A percentile compares a stretch with the other conserved stretches of the same genome.
phyloP scores from a whole-genome alignment of 2,797 vertebrate species.

The Sebastiscus tertius region DNA sequence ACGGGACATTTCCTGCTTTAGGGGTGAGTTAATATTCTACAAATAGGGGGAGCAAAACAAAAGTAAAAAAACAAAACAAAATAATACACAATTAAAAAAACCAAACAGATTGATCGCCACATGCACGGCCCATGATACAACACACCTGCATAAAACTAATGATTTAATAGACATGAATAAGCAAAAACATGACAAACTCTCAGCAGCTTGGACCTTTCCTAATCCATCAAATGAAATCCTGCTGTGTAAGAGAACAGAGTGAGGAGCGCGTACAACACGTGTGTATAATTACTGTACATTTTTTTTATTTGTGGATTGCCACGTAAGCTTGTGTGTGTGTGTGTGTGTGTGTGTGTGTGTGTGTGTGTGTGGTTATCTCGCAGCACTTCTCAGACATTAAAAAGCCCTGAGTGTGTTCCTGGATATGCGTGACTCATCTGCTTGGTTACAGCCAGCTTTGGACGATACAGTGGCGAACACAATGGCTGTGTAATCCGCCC shows the following conservation, averaged over 20 bases:
- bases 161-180: slow-evolving; percentile 48
- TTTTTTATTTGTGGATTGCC: slow-evolving; percentile 17
- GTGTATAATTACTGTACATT: slow-evolving; percentile 1
- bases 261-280: not conserved
- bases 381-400: slow-evolving; percentile 45
- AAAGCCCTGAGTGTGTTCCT: slow-evolving; percentile 72
- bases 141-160: slow-evolving; percentile 21
- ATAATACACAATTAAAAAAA: not conserved
- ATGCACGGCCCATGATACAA: slow-evolving; percentile 8
- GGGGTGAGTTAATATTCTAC: slow-evolving; percentile 36
- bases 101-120: slow-evolving; percentile 32
- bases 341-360: slow-evolving; percentile 16
- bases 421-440: slow-evolving; percentile 84
- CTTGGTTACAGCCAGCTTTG: slow-evolving; percentile 80
- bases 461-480: slow-evolving; percentile 79
- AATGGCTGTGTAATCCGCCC: slow-evolving; percentile 84
- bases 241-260: slow-evolving; percentile 34
- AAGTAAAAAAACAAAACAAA: not conserved
- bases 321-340: slow-evolving; percentile 11
- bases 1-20: slow-evolving; percentile 35
- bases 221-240: slow-evolving; percentile 55
- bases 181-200: slow-evolving; percentile 51
- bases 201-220: slow-evolving; percentile 37
- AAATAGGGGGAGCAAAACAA: slow-evolving; percentile 4
- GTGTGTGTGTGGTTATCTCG: slow-evolving; percentile 30